A percentile compares a stretch with the other conserved stretches of the same genome.
Conservation (phyloP, 2,797 vertebrate species). For the Taeniopygia guttata region DNA sequence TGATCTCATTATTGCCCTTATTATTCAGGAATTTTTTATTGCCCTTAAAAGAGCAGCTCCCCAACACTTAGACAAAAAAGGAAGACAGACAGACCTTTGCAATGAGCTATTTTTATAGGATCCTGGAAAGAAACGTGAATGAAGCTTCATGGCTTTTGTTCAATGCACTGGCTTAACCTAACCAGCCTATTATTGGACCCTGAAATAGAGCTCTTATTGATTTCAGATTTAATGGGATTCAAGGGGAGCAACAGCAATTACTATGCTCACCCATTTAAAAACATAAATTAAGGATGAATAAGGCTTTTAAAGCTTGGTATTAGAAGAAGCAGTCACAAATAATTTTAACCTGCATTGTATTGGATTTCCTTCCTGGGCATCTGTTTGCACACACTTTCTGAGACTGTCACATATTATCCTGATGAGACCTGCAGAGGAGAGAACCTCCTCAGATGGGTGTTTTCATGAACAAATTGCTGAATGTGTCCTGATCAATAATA, state of each 20-base stretch:
- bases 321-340: conserved; percentile 18
- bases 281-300: conserved; percentile 52
- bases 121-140: not conserved
- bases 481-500: not conserved
- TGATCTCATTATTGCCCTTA: not conserved
- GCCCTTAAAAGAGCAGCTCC: not conserved
- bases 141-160: conserved; percentile 42
- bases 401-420: not conserved
- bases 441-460: not conserved
- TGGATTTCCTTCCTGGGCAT: conserved; percentile 18
- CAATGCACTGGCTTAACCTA: not conserved
- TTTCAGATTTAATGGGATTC: conserved; percentile 53
- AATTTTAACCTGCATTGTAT: not conserved
- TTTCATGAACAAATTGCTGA: conserved; percentile 19
- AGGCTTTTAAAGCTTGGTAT: conserved; percentile 35
- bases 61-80: not conserved
- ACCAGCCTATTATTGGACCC: not conserved
- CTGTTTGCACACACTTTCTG: conserved; percentile 12
- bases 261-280: conserved; percentile 46
- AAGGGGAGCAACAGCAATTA: conserved; percentile 31
- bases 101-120: not conserved
- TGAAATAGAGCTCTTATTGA: conserved; percentile 40
- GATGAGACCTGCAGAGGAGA: not conserved
- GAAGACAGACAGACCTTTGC: not conserved
- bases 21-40: not conserved